Percentiles rank a stretch among this genome's conserved stretches.
Conservation (phyloP, 2,113 vertebrate species). For the Syrmaticus mikado region DNA sequence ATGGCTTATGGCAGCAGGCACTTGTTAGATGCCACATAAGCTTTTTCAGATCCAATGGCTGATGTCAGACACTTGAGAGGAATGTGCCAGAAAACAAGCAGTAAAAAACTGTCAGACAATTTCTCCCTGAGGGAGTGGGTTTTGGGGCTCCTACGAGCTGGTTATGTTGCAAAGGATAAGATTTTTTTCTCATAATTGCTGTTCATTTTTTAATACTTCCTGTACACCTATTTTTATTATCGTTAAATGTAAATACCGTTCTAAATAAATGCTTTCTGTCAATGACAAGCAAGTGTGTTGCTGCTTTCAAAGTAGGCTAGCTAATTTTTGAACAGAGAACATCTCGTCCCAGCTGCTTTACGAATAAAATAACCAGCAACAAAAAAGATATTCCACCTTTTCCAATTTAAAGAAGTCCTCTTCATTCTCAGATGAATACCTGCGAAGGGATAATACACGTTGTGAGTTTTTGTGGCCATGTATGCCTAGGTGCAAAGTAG, state of each 20-base stretch:
- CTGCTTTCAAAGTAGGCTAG: slow-evolving; percentile 66
- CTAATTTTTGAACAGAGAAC: background rate
- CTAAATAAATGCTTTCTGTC: slow-evolving; percentile 59
- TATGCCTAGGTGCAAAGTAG: background rate
- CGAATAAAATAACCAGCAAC: background rate
- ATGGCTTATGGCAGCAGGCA: background rate
- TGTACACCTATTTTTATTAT: slow-evolving; percentile 28
- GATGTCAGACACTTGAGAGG: background rate
- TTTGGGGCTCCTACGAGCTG: background rate
- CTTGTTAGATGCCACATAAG: background rate
- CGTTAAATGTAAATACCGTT: slow-evolving; percentile 43
- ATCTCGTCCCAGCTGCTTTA: slow-evolving; percentile 12
- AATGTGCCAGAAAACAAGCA: background rate
- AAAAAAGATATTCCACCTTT: background rate
- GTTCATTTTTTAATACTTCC: slow-evolving; percentile 21
- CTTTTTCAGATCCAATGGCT: background rate
- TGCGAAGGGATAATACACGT: background rate
- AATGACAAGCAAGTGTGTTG: slow-evolving; percentile 62
- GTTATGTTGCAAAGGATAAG: background rate
- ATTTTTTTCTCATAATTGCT: slow-evolving; percentile 1
- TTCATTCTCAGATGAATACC: background rate
- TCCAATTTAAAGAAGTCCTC: background rate
- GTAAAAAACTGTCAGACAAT: background rate
- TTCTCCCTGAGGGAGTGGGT: background rate
- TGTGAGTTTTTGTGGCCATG: background rate